A percentile compares a stretch with the other conserved stretches of the same genome.
Evolutionary conservation across 2,888 invertebrate species (phyloP).

Genomic region (Nematopogon swammerdamellus): DNA sequence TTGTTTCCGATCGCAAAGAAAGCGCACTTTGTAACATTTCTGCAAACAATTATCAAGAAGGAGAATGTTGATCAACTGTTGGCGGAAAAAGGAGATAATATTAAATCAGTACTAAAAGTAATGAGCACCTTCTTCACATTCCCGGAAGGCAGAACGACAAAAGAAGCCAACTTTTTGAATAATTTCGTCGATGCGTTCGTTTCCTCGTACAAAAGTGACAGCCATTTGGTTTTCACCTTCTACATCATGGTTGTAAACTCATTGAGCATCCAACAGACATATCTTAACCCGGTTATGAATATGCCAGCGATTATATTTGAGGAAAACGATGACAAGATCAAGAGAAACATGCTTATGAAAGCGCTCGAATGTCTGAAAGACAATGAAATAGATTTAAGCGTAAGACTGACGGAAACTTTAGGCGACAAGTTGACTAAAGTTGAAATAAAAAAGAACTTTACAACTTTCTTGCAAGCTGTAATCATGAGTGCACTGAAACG

Average conservation of each 20-base stretch:
- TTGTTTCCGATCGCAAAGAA: conserved; percentile 34
- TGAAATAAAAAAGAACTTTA: conserved; percentile 38
- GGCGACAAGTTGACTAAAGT: conserved; percentile 35
- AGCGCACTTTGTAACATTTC: conserved; percentile 29
- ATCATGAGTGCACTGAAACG: conserved; percentile 37
- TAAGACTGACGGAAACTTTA: conserved; percentile 33
- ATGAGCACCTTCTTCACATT: conserved; percentile 38
- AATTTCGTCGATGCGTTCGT: conserved; percentile 39
- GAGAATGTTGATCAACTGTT: conserved; percentile 35
- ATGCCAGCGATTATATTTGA: conserved; percentile 26
- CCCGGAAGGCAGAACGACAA: conserved; percentile 24
- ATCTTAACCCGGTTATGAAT: conserved; percentile 29
- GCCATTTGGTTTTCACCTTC: conserved; percentile 38
- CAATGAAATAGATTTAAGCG: conserved; percentile 39
- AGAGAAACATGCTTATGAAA: conserved; percentile 31
- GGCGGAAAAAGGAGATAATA: conserved; percentile 40
- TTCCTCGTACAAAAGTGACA: conserved; percentile 30
- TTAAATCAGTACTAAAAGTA: conserved; percentile 41
- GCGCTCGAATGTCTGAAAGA: conserved; percentile 29
- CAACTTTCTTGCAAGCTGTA: conserved; percentile 31
- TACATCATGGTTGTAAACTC: conserved; percentile 33
- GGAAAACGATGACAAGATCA: conserved; percentile 29
- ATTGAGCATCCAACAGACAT: conserved; percentile 33
- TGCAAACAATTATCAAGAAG: conserved; percentile 35
- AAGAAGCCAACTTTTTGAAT: conserved; percentile 25